These are phyloP conservation scores for Pogonophryne albipinna DNA, from an alignment of 2,797 vertebrate genomes.

Conservation along the genomic window DNA sequence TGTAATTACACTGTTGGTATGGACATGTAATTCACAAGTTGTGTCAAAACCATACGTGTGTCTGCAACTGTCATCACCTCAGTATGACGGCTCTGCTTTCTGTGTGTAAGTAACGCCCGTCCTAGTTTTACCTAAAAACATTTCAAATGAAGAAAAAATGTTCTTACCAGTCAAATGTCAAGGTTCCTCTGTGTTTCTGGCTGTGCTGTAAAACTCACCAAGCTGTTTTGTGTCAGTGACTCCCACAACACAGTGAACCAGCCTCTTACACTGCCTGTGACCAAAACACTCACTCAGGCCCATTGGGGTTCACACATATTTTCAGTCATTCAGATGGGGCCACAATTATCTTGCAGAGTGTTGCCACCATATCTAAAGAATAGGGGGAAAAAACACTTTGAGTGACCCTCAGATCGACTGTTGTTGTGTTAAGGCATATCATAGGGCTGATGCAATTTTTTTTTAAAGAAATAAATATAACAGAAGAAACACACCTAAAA, in stretches of 20 bases:
- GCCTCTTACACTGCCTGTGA: slow-evolving; percentile 81
- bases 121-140: slow-evolving; percentile 63
- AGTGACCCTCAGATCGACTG: slow-evolving; percentile 38
- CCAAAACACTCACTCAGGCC: slow-evolving; percentile 70
- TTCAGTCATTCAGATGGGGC: slow-evolving; percentile 32
- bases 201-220: slow-evolving; percentile 67
- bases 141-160: slow-evolving; percentile 20
- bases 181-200: slow-evolving; percentile 61
- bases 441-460: slow-evolving; percentile 68
- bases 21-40: slow-evolving; percentile 45
- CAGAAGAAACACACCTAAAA: slow-evolving; percentile 43
- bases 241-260: slow-evolving; percentile 75
- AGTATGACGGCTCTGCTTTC: slow-evolving; percentile 61
- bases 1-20: slow-evolving; percentile 47
- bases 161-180: slow-evolving; percentile 37
- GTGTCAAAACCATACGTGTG: slow-evolving; percentile 65
- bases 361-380: slow-evolving; percentile 48
- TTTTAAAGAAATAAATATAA: slow-evolving; percentile 33
- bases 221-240: slow-evolving; percentile 66
- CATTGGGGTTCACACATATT: slow-evolving; percentile 50
- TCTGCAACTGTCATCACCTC: slow-evolving; percentile 41
- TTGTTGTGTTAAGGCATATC: slow-evolving; percentile 62
- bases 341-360: slow-evolving; percentile 38
- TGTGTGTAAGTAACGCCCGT: slow-evolving; percentile 62
- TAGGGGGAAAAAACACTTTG: slow-evolving; percentile 22